Percentiles rank a stretch among this genome's conserved stretches.
These are phyloP conservation scores for Momotus momota DNA, from an alignment of 2,797 vertebrate species.

Conservation along the genomic window DNA sequence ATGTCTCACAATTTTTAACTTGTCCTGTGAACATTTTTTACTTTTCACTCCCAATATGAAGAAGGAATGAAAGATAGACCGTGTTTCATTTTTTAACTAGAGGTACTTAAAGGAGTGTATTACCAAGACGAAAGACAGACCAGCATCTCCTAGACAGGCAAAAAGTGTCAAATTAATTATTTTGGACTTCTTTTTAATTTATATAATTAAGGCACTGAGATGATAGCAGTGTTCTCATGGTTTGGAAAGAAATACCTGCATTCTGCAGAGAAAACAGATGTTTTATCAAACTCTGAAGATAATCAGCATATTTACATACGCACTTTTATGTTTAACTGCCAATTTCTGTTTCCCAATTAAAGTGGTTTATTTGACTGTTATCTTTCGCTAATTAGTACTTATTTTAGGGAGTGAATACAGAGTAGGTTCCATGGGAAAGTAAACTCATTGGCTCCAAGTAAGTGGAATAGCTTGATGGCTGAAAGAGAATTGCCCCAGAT, in stretches of 20 bases:
- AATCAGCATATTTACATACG: conserved; percentile 71
- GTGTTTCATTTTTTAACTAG: not conserved
- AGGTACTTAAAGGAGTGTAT: not conserved
- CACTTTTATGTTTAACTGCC: conserved; percentile 69
- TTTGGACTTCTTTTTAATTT: conserved; percentile 16
- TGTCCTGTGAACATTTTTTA: not conserved
- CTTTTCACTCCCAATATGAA: not conserved
- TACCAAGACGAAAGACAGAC: not conserved
- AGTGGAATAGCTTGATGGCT: not conserved
- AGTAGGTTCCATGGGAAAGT: conserved; percentile 44
- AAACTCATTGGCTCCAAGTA: conserved; percentile 41
- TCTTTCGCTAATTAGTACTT: conserved; percentile 69
- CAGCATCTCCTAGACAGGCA: not conserved
- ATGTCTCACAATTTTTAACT: not conserved
- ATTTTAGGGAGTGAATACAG: conserved; percentile 51
- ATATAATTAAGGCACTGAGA: conserved; percentile 17
- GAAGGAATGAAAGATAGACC: not conserved
- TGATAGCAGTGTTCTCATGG: not conserved
- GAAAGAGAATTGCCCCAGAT: conserved; percentile 50
- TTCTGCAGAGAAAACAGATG: conserved; percentile 56
- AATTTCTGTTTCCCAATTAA: conserved; percentile 69
- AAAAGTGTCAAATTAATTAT: not conserved
- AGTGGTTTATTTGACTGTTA: conserved; percentile 71
- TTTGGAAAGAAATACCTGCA: conserved; percentile 59
- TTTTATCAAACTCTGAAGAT: conserved; percentile 71